phyloP scores from a whole-genome alignment of 2,113 vertebrate species.

The Thamnophis sirtalis region DNA sequence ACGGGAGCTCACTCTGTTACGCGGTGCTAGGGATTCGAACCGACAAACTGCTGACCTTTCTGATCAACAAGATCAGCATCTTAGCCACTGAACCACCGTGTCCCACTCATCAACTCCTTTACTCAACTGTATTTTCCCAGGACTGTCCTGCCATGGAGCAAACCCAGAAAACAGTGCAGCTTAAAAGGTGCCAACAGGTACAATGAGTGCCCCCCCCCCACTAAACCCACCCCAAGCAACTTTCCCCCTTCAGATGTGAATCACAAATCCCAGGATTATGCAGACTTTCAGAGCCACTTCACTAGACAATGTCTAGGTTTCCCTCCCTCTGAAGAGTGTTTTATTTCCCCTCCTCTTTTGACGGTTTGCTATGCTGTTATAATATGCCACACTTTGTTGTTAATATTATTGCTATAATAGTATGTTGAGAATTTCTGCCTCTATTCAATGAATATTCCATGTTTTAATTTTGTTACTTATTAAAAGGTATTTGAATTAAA shows the following conservation, averaged over 20 bases:
- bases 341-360: neutral
- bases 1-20: too few relatives aligned
- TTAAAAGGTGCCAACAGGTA: neutral
- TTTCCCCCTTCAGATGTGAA: neutral
- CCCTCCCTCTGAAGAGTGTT: neutral
- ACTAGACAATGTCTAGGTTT: neutral
- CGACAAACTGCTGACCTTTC: too few relatives aligned
- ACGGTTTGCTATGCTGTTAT: neutral
- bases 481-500: neutral
- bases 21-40: too few relatives aligned
- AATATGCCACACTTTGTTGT: neutral
- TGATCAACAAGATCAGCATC: too few relatives aligned
- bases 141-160: neutral
- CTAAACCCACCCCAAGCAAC: neutral
- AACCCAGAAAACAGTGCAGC: neutral
- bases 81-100: too few relatives aligned
- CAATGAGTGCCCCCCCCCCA: neutral
- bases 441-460: neutral
- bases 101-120: neutral
- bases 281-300: neutral
- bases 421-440: neutral
- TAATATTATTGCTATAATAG: neutral
- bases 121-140: neutral
- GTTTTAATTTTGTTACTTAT: neutral
- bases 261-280: neutral